phyloP scores from a whole-genome alignment of 1,140 invertebrate genomes.

The Drosophila carrolli region DNA sequence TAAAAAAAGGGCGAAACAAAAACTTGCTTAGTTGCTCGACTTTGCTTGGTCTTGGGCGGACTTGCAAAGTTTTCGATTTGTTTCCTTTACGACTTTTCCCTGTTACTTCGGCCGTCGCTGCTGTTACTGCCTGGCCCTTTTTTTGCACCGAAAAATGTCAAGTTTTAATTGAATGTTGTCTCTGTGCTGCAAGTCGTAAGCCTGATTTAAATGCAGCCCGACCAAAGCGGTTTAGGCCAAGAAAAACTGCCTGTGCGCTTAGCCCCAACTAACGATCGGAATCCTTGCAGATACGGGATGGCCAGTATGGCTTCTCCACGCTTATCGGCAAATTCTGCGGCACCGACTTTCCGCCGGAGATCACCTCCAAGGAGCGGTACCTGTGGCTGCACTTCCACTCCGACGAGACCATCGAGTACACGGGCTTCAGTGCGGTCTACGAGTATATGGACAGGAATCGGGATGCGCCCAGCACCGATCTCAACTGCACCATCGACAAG shows the following conservation, averaged over 20 bases:
- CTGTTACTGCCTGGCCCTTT: not conserved
- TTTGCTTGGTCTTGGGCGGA: slow-evolving; percentile 15
- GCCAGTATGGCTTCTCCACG: slow-evolving; percentile 93
- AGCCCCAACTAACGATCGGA: not conserved
- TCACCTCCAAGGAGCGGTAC: slow-evolving; percentile 90
- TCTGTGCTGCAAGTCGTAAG: slow-evolving; percentile 37
- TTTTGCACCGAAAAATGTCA: slow-evolving; percentile 43
- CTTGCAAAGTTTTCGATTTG: slow-evolving; percentile 58
- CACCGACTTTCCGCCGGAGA: slow-evolving; percentile 90
- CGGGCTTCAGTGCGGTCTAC: slow-evolving; percentile 93
- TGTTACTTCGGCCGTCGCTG: not conserved
- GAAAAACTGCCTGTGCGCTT: slow-evolving; percentile 2
- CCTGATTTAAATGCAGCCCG: slow-evolving; percentile 33
- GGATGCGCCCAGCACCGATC: slow-evolving; percentile 77
- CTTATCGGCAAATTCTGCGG: slow-evolving; percentile 90
- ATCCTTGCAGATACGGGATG: slow-evolving; percentile 87
- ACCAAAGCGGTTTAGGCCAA: slow-evolving; percentile 24
- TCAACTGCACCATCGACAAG: slow-evolving; percentile 79
- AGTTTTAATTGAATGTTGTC: slow-evolving; percentile 78
- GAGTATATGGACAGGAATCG: slow-evolving; percentile 87
- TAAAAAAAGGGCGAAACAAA: slow-evolving; percentile 12
- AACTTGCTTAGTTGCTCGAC: slow-evolving; percentile 44
- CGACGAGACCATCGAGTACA: slow-evolving; percentile 93
- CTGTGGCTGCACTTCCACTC: slow-evolving; percentile 94
- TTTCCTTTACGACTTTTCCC: slow-evolving; percentile 44